Percentiles rank a stretch among this genome's conserved stretches.
Evolutionary conservation across 2,888 invertebrate genomes (phyloP).

Genomic region (Hyalella azteca): DNA sequence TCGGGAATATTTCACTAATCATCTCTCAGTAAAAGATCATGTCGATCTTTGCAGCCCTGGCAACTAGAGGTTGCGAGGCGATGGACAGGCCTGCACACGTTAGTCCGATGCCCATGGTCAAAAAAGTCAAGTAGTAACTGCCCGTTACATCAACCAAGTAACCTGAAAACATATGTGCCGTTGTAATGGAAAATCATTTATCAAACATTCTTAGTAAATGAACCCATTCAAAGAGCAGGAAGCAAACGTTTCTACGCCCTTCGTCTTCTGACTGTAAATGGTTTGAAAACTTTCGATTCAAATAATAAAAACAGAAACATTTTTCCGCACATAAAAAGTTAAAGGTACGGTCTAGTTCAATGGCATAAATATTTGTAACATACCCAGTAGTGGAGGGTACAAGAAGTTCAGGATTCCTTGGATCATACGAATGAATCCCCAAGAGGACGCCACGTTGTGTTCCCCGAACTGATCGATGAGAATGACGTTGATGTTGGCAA

Average conservation of each 20-base stretch:
- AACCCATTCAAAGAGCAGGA: no score
- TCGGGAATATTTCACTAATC: no score
- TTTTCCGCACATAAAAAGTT: no score
- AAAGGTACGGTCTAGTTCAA: no score
- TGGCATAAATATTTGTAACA: no score
- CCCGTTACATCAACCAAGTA: not conserved
- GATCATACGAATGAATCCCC: slow-evolving; percentile 48
- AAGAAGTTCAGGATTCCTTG: slow-evolving; percentile 44
- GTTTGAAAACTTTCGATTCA: no score
- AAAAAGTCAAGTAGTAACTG: not conserved
- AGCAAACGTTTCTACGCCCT: no score
- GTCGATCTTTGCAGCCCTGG: not conserved
- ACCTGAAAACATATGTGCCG: no score
- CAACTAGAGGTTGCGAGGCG: not conserved
- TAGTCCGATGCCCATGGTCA: not conserved
- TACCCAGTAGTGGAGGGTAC: slow-evolving; percentile 48
- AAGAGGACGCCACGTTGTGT: slow-evolving; percentile 36
- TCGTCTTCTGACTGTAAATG: no score
- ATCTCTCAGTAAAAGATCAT: not conserved
- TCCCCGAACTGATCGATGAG: slow-evolving; percentile 45
- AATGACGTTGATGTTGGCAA: slow-evolving; percentile 38
- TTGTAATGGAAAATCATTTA: no score
- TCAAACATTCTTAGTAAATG: no score
- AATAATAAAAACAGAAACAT: no score
- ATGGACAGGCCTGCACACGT: not conserved